A percentile compares a stretch with the other conserved stretches of the same genome.
Conservation (phyloP, 2,113 vertebrate species). For the Riparia riparia region DNA sequence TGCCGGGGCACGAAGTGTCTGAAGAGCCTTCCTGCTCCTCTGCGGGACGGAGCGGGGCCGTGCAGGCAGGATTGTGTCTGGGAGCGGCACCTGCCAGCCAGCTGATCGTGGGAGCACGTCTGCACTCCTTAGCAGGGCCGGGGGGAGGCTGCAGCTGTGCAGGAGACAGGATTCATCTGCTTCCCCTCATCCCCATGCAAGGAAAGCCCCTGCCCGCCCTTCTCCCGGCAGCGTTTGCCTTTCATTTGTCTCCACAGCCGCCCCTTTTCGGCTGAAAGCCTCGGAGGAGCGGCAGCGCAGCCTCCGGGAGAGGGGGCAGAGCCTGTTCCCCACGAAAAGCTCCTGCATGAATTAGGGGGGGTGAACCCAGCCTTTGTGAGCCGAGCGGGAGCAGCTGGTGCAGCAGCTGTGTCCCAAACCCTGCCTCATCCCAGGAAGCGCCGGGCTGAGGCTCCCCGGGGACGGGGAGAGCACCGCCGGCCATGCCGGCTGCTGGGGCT, state of each 20-base stretch:
- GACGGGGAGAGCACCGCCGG: not conserved
- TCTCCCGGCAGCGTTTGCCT: not conserved
- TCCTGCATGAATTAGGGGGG: not conserved
- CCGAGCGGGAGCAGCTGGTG: slow-evolving; percentile 57
- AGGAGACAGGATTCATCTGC: not conserved
- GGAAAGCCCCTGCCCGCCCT: not conserved
- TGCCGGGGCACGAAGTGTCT: accelerated
- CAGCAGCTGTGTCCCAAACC: slow-evolving; percentile 58
- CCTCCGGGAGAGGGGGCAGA: not conserved
- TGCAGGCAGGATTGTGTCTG: not conserved
- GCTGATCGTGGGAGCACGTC: not conserved
- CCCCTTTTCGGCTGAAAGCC: not conserved
- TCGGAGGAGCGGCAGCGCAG: not conserved
- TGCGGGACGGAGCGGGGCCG: accelerated
- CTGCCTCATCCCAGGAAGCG: not conserved
- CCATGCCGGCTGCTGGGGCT: not conserved
- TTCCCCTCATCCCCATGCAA: not conserved
- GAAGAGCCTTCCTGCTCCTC: not conserved
- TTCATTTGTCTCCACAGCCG: not conserved
- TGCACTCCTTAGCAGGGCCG: not conserved
- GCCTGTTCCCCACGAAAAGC: not conserved
- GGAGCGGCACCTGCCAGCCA: not conserved
- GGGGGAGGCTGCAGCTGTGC: not conserved
- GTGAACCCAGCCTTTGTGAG: slow-evolving; percentile 34
- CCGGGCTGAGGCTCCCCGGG: not conserved